These are phyloP conservation scores for Oryzias melastigma DNA, from an alignment of 2,113 vertebrate genomes.

Conservation along the genomic window DNA sequence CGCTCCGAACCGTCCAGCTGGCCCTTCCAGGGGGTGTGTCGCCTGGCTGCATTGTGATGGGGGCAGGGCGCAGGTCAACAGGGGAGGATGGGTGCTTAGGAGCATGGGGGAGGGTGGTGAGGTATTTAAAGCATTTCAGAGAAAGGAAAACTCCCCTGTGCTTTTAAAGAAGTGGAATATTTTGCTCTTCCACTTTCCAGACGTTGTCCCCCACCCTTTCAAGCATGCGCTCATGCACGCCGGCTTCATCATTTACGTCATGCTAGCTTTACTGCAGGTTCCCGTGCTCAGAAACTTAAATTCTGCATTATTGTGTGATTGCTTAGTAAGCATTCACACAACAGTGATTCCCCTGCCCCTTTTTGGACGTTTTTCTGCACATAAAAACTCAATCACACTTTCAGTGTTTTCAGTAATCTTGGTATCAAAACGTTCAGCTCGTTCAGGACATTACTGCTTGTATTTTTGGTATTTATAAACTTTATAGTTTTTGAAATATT, in stretches of 20 bases:
- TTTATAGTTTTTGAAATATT: too few species aligned
- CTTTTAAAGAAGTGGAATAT: slow-evolving; percentile 50
- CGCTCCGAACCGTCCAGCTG: slow-evolving; percentile 73
- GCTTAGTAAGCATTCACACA: too few species aligned
- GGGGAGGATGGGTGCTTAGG: slow-evolving; percentile 46
- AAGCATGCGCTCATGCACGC: slow-evolving; percentile 14
- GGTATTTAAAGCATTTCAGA: slow-evolving; percentile 71
- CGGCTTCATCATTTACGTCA: slow-evolving; percentile 41
- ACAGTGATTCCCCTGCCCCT: too few species aligned
- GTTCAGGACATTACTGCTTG: too few species aligned
- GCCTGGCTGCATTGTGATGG: slow-evolving; percentile 50
- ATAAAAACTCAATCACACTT: too few species aligned
- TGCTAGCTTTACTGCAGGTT: slow-evolving; percentile 30
- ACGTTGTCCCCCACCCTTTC: not conserved
- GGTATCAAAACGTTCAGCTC: too few species aligned
- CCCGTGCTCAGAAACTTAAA: not conserved
- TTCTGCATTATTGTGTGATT: not conserved
- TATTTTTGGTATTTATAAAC: too few species aligned
- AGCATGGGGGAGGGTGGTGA: slow-evolving; percentile 55
- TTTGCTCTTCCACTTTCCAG: slow-evolving; percentile 35
- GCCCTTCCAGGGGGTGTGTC: slow-evolving; percentile 53
- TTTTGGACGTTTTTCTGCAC: too few species aligned
- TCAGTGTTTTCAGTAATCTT: too few species aligned
- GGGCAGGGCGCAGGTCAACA: slow-evolving; percentile 66
- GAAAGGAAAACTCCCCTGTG: slow-evolving; percentile 56